phyloP scores from a whole-genome alignment of 2,113 vertebrate species.

The Poeciliopsis occidentalis region DNA sequence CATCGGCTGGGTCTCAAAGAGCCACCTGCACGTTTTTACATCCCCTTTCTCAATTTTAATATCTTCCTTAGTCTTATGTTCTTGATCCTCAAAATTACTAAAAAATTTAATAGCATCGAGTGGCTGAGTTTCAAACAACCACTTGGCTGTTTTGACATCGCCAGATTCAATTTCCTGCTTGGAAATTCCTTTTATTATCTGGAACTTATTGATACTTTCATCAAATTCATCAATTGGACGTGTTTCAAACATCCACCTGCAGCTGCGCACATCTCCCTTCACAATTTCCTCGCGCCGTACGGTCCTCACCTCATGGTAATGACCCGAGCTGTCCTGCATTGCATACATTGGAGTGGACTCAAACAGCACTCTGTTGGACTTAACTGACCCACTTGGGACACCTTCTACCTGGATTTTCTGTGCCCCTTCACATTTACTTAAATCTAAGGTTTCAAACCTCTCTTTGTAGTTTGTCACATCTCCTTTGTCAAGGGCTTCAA shows the following conservation, averaged over 20 bases:
- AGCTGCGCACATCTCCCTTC: constrained; percentile 88
- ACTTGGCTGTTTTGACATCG: constrained; percentile 92
- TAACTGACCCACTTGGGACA: constrained; percentile 85
- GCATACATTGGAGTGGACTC: constrained; percentile 90
- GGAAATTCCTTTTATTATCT: constrained; percentile 92
- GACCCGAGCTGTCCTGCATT: constrained; percentile 88
- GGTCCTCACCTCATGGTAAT: constrained; percentile 91
- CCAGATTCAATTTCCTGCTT: constrained; percentile 90
- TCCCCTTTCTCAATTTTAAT: constrained; percentile 86
- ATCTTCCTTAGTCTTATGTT: constrained; percentile 69
- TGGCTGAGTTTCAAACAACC: constrained; percentile 93
- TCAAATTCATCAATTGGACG: constrained; percentile 91
- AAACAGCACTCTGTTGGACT: constrained; percentile 87
- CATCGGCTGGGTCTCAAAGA: constrained; percentile 94
- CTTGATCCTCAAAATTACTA: constrained; percentile 79
- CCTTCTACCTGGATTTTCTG: constrained; percentile 88
- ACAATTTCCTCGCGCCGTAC: constrained; percentile 91
- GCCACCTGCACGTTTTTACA: constrained; percentile 89
- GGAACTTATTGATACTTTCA: constrained; percentile 87
- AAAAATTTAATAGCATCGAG: constrained; percentile 88
- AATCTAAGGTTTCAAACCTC: constrained; percentile 88
- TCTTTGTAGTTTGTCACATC: constrained; percentile 86
- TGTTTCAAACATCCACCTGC: constrained; percentile 95
- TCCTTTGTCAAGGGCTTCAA: constrained; percentile 86
- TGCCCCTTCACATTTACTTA: constrained; percentile 84